Evolutionary conservation across 2,888 invertebrate genomes (phyloP), one percentile per base, ranked within the genome.

Genomic region (Ernsta delagoae): DNA sequence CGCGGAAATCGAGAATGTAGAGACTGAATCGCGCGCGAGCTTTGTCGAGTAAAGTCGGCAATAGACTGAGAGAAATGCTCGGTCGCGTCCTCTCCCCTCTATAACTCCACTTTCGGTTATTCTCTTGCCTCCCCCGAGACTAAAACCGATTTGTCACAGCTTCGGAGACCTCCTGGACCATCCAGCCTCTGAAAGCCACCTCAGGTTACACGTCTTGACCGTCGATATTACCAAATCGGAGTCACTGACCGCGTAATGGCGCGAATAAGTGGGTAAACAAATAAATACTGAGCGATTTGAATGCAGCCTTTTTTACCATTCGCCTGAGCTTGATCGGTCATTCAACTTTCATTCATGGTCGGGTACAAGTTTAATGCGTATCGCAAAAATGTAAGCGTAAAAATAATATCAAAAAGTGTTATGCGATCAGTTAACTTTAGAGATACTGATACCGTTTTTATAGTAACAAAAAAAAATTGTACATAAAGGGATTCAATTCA

Each of bases 71-170:
- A 61, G 84, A 78, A 71, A 78, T 70, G 76, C 77, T 77, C 78
- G 78, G 78, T 77, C 83, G 85, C 85, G 82, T 82, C 83, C 86
- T 89, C 88, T 88, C 81, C 88, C 87, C 84, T 85, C 85, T 86
- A 86, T 87, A 86, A 88, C 86, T 87, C 88, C 86, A 89, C 91
- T 91, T 90, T 92, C 87, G 86, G 88, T 85, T 83, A 81, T 84
- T 82, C 84, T 88, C 57, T 81, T 80, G 53, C 84, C 86, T 89
- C 91, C 89, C 90, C 76, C 75, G 87, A 88, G 86, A 84, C 84
- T 75, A 73, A 83, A 82, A 76, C 84, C 87, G 87, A 90, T 91
- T 89, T 87, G 89, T 90, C 89, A 89, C 86, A 75, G 75, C 76
- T 80, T 84, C 12, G 11, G 60, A 60, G 54, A 41, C 56, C 48